These are phyloP conservation scores for Caenorhabditis sp. DNA, from an alignment of 2,888 invertebrate species.

Conservation along the genomic window DNA sequence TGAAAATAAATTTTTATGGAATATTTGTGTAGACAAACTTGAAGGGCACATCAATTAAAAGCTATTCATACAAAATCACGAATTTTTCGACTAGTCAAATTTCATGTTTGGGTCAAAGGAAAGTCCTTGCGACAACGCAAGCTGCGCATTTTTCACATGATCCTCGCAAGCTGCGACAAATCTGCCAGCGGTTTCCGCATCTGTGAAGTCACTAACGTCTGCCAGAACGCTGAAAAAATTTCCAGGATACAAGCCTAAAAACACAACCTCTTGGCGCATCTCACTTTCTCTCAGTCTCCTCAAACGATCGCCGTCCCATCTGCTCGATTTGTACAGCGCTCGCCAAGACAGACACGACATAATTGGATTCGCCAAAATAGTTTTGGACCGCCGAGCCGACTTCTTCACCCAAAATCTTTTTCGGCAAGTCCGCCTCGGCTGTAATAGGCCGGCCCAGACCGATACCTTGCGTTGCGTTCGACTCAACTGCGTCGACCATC, in stretches of 20 bases:
- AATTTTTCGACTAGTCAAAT: too few relatives aligned
- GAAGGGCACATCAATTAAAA: too few relatives aligned
- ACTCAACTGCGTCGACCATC: constrained; percentile 49
- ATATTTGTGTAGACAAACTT: too few relatives aligned
- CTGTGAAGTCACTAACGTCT: neutral
- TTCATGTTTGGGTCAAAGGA: too few relatives aligned
- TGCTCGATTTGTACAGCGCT: constrained; percentile 54
- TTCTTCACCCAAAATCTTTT: constrained; percentile 45
- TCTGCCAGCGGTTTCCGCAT: neutral
- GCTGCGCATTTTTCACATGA: too few relatives aligned
- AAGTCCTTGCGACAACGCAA: too few relatives aligned
- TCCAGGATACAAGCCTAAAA: neutral
- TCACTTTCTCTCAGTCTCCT: neutral
- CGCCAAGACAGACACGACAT: constrained; percentile 38
- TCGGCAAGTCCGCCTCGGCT: constrained; percentile 56
- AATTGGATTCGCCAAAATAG: constrained; percentile 50
- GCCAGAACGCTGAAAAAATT: neutral
- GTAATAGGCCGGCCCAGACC: constrained; percentile 51
- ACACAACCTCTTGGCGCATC: neutral
- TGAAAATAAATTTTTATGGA: too few relatives aligned
- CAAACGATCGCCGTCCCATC: constrained; percentile 28
- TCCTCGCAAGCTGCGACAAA: neutral
- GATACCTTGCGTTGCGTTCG: constrained; percentile 50
- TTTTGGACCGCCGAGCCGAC: constrained; percentile 32
- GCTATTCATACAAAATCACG: too few relatives aligned